Evolutionary conservation across 2,888 invertebrate genomes (phyloP).

Genomic region (Eumerus sabulonum): DNA sequence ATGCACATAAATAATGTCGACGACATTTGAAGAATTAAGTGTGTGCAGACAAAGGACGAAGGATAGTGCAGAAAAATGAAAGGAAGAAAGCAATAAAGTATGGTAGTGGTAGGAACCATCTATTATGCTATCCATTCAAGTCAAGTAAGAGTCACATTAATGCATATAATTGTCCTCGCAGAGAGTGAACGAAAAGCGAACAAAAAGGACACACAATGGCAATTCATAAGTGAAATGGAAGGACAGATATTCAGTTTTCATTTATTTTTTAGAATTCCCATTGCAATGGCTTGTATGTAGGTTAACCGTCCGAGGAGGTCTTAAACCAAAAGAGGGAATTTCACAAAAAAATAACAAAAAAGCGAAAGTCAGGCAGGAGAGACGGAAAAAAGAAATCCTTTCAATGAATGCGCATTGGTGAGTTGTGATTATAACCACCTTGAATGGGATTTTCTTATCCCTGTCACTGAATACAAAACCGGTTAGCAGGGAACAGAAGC

Average conservation of each 20-base stretch:
- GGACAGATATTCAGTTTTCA: conserved; percentile 42
- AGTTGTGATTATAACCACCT: conserved; percentile 57
- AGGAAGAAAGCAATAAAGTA: conserved; percentile 60
- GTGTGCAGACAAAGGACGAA: too few species aligned
- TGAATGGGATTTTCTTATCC: conserved; percentile 58
- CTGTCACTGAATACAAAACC: conserved; percentile 18
- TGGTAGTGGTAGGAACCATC: conserved; percentile 43
- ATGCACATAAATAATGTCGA: conserved; percentile 20
- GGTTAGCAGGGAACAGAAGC: conserved; percentile 55
- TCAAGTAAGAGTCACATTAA: conserved; percentile 64
- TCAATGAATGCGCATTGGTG: conserved; percentile 53
- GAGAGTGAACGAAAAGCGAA: conserved; percentile 18
- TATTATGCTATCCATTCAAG: conserved; percentile 60
- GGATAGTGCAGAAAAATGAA: conserved; percentile 14
- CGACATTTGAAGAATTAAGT: conserved; percentile 9
- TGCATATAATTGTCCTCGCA: conserved; percentile 63
- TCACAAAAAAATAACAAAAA: conserved; percentile 18
- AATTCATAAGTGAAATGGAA: conserved; percentile 63
- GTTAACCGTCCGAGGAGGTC: conserved; percentile 12
- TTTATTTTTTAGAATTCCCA: conserved; percentile 11
- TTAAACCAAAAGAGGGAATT: conserved; percentile 7
- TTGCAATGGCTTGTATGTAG: conserved; percentile 5
- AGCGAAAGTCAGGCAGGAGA: background rate
- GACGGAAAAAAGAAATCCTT: conserved; percentile 43
- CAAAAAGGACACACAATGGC: conserved; percentile 53